These are phyloP conservation scores for Apodemia duryi DNA, from an alignment of 2,888 invertebrate species.

Conservation along the genomic window DNA sequence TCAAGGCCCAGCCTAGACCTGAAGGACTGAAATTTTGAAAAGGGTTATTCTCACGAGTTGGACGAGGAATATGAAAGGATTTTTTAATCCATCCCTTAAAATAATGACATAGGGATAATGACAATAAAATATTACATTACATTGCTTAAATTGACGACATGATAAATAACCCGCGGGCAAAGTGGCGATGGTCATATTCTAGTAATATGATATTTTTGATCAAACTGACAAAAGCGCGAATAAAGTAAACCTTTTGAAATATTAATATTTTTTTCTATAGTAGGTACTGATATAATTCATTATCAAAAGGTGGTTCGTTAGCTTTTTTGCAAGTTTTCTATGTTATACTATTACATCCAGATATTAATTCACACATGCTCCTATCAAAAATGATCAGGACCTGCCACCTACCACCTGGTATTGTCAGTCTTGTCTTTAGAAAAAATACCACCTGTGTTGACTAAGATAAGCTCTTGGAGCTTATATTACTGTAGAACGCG, in stretches of 20 bases:
- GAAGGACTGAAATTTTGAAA: too few relatives aligned
- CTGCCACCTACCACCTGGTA: slow-evolving; percentile 10
- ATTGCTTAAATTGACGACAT: too few relatives aligned
- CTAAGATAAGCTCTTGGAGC: slow-evolving; percentile 2
- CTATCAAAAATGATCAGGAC: slow-evolving; percentile 14
- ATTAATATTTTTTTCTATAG: slow-evolving; percentile 1
- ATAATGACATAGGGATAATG: too few relatives aligned
- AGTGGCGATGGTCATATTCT: too few relatives aligned
- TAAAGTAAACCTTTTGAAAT: not conserved
- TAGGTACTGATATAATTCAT: slow-evolving; percentile 1
- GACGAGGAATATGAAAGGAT: too few relatives aligned
- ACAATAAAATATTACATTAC: too few relatives aligned
- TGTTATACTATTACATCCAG: slow-evolving; percentile 4
- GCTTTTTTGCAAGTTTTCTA: slow-evolving; percentile 11
- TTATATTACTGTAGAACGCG: not conserved
- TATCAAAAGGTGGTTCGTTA: slow-evolving; percentile 6
- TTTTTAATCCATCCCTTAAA: too few relatives aligned
- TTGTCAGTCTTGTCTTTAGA: slow-evolving; percentile 8
- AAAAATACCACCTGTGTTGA: slow-evolving; percentile 11
- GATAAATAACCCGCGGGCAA: too few relatives aligned
- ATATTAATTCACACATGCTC: slow-evolving; percentile 16
- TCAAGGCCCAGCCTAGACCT: too few relatives aligned
- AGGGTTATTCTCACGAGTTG: too few relatives aligned
- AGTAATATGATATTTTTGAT: too few relatives aligned
- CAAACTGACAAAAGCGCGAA: not conserved